These are phyloP conservation scores for Notiomystis cincta DNA, from an alignment of 2,113 vertebrate genomes.

Conservation along the genomic window DNA sequence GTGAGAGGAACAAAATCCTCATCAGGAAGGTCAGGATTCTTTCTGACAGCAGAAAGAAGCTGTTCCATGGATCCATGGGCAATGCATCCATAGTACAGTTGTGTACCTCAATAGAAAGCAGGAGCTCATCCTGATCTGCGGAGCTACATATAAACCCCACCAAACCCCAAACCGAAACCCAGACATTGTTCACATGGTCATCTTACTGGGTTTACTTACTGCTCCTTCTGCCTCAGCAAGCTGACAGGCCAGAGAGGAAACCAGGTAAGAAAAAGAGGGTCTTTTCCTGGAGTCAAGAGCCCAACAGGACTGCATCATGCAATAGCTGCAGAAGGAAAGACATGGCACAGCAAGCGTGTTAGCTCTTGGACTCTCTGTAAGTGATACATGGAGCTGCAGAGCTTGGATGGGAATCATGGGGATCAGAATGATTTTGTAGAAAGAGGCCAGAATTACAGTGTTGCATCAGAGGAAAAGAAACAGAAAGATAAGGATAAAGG, in stretches of 20 bases:
- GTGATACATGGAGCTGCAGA: background rate
- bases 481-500: background rate
- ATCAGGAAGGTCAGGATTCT: background rate
- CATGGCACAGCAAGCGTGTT: background rate
- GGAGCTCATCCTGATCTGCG: background rate
- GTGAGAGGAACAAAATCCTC: background rate
- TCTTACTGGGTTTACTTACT: conserved; percentile 72
- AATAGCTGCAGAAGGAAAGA: conserved; percentile 76
- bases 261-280: conserved; percentile 83
- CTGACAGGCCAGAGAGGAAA: conserved; percentile 80
- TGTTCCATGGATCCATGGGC: background rate
- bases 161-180: background rate
- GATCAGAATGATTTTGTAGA: background rate
- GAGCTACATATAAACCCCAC: background rate
- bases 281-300: conserved; percentile 79
- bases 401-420: background rate
- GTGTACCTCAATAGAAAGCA: background rate
- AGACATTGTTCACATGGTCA: background rate
- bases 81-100: background rate
- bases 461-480: background rate
- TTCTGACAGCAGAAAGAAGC: background rate
- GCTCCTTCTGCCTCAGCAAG: conserved; percentile 80
- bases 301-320: conserved; percentile 89
- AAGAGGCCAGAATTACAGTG: background rate
- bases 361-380: background rate